Percentiles rank a stretch among this genome's conserved stretches.
Conservation (phyloP, 2,888 invertebrate species). For the Atethmia centrago region DNA sequence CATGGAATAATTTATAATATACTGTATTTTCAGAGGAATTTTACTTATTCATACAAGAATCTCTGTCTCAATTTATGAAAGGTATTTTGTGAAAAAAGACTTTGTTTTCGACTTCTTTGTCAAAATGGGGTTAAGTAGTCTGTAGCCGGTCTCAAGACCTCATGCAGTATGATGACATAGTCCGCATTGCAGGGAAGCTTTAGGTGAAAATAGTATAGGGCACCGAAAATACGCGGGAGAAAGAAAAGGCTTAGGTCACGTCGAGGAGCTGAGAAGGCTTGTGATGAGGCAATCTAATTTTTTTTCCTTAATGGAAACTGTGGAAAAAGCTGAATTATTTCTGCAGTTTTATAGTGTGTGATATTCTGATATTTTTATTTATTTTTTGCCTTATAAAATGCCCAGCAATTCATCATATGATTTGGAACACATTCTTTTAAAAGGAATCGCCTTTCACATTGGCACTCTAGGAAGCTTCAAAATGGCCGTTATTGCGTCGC, state of each 20-base stretch:
- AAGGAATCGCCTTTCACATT: not conserved
- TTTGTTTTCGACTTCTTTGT: slow-evolving; percentile 17
- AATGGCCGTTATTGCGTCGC: slow-evolving; percentile 5
- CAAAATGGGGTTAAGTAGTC: slow-evolving; percentile 48
- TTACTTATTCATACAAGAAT: not conserved
- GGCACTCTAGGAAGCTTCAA: slow-evolving; percentile 10
- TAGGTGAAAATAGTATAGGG: slow-evolving; percentile 28
- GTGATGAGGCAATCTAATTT: not conserved
- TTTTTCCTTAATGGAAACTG: not conserved
- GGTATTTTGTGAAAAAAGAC: slow-evolving; percentile 2
- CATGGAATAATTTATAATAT: not conserved
- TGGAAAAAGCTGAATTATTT: not conserved
- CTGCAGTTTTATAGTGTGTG: not conserved
- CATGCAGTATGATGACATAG: slow-evolving; percentile 57
- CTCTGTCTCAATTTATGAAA: not conserved
- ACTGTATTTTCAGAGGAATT: not conserved
- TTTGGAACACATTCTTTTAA: not conserved
- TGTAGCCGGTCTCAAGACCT: slow-evolving; percentile 22
- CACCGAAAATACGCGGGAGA: not conserved
- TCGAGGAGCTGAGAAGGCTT: not conserved
- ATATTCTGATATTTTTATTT: not conserved
- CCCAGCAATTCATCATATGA: not conserved
- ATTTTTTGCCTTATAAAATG: not conserved
- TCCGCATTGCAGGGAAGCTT: slow-evolving; percentile 56
- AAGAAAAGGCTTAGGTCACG: slow-evolving; percentile 18